Conservation (phyloP, 2,888 invertebrate species). For the Microchrysa polita region DNA sequence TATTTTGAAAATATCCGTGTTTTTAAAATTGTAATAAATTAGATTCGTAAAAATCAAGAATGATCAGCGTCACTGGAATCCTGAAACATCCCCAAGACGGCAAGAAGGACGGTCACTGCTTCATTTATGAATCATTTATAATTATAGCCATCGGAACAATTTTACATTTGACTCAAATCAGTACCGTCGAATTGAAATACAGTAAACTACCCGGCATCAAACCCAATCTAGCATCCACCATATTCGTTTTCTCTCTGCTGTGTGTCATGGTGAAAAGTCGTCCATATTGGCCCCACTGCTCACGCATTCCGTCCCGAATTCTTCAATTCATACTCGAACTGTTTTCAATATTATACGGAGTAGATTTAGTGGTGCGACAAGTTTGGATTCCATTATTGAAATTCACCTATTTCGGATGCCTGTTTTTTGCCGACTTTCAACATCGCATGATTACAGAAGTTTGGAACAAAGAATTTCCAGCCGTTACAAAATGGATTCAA, state of each 20-base stretch:
- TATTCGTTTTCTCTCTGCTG: constrained; percentile 55
- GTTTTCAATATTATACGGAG: constrained; percentile 52
- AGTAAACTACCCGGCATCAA: constrained; percentile 52
- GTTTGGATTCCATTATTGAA: constrained; percentile 55
- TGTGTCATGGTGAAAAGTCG: constrained; percentile 54
- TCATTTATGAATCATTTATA: constrained; percentile 48
- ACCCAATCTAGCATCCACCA: constrained; percentile 54
- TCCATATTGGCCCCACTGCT: constrained; percentile 51
- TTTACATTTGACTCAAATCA: constrained; percentile 53
- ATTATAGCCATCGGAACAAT: constrained; percentile 53
- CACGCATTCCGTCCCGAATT: constrained; percentile 50
- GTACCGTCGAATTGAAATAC: constrained; percentile 53
- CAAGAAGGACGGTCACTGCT: neutral
- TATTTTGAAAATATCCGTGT: no score
- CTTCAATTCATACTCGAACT: constrained; percentile 53
- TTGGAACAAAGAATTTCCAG: constrained; percentile 50
- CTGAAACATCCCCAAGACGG: neutral
- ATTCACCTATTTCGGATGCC: constrained; percentile 51
- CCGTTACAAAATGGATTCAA: constrained; percentile 53
- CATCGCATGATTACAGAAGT: constrained; percentile 52
- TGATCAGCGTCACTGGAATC: no score
- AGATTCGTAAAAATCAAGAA: no score
- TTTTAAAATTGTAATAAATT: no score
- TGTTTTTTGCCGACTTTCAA: constrained; percentile 52
- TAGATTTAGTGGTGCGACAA: constrained; percentile 54